Conservation (phyloP, 2,113 vertebrate genomes). For the Microcebus ravelobensis region DNA sequence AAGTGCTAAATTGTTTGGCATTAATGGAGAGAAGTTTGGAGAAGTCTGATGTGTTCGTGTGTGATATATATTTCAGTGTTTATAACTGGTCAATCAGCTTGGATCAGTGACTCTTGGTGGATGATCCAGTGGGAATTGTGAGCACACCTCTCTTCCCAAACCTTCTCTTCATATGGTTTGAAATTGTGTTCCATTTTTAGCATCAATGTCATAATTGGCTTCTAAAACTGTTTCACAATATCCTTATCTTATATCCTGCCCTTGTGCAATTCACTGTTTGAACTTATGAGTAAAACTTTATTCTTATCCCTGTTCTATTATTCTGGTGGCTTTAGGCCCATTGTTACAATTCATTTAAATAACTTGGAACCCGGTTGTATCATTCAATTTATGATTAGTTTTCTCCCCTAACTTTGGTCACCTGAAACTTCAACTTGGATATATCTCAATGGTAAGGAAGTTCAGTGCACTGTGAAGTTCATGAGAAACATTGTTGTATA, state of each 20-base stretch:
- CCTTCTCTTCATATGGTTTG: neutral
- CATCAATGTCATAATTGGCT: neutral
- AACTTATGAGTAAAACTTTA: neutral
- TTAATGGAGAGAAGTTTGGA: neutral
- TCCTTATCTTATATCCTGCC: neutral
- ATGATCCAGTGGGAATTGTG: neutral
- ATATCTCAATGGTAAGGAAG: neutral
- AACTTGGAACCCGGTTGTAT: neutral
- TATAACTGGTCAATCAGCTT: neutral
- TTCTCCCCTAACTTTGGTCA: neutral
- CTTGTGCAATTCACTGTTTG: neutral
- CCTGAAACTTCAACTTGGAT: neutral
- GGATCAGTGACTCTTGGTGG: neutral
- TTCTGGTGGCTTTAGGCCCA: neutral
- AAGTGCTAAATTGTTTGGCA: neutral
- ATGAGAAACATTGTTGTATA: neutral
- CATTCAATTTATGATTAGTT: neutral
- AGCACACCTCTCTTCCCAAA: neutral
- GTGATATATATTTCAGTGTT: neutral
- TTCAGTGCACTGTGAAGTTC: neutral
- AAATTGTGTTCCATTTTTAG: constrained; percentile 24
- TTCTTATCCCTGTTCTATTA: neutral
- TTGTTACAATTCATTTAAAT: neutral
- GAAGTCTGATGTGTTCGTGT: neutral
- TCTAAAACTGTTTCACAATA: neutral